Percentiles rank a stretch among this genome's conserved stretches.
These are phyloP conservation scores for Microctenopoma steveboyesi DNA, from an alignment of 2,797 vertebrate genomes.

Conservation along the genomic window DNA sequence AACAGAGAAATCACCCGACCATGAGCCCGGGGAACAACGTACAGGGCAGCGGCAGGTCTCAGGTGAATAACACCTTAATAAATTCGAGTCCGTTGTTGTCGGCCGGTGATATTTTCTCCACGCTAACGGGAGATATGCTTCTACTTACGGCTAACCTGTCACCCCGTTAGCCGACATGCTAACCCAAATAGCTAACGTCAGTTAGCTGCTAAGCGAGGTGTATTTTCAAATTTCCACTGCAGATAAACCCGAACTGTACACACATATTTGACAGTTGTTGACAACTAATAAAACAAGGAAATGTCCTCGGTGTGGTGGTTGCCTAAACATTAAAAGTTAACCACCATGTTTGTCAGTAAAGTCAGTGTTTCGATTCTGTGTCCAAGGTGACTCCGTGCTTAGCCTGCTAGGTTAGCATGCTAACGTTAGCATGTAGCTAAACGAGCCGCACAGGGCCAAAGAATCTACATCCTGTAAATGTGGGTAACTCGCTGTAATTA, in stretches of 20 bases:
- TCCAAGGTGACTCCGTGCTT: constrained; percentile 79
- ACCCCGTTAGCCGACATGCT: constrained; percentile 45
- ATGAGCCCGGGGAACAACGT: constrained; percentile 89
- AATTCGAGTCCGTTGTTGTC: not conserved
- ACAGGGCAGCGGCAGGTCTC: constrained; percentile 82
- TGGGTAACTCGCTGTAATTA: not conserved
- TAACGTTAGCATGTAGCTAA: constrained; percentile 25
- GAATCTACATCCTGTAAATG: not conserved
- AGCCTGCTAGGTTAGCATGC: constrained; percentile 60
- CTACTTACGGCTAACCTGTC: constrained; percentile 14
- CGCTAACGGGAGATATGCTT: not conserved
- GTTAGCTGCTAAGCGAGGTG: constrained; percentile 15
- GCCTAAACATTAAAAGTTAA: fast-evolving
- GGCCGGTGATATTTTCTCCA: not conserved
- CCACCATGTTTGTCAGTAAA: not conserved
- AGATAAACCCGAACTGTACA: not conserved
- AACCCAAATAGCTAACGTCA: constrained; percentile 31
- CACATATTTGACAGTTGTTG: too few relatives aligned
- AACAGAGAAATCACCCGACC: constrained; percentile 88
- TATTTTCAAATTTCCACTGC: constrained; percentile 14
- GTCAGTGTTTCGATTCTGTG: constrained; percentile 49
- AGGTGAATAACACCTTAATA: constrained; percentile 80
- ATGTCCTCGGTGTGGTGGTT: fast-evolving
- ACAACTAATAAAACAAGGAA: not conserved
- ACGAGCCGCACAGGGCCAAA: constrained; percentile 33